Conservation (phyloP, 1,140 invertebrate genomes). For the Triops cancriformis region DNA sequence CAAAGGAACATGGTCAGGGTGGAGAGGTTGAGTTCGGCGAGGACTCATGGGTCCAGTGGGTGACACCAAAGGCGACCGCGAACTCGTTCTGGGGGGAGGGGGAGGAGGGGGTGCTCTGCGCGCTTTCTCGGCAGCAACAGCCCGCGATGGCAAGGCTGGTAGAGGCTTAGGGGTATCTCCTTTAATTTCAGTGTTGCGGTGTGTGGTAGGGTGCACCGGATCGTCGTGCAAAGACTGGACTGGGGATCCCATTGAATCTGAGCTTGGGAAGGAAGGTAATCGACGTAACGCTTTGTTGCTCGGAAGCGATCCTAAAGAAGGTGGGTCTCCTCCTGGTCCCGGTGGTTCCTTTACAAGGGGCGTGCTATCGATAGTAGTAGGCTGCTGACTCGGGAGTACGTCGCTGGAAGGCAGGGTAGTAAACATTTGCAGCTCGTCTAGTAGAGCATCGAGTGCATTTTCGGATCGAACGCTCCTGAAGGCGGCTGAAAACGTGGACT, state of each 20-base stretch:
- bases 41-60: slow-evolving; percentile 57
- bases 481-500: slow-evolving; percentile 41
- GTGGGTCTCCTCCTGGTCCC: slow-evolving; percentile 21
- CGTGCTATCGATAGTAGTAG: slow-evolving; percentile 20
- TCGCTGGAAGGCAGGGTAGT: slow-evolving; percentile 27
- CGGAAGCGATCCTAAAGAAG: slow-evolving; percentile 7
- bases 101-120: slow-evolving; percentile 73
- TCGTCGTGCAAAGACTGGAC: slow-evolving; percentile 19
- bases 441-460: slow-evolving; percentile 89
- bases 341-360: slow-evolving; percentile 5
- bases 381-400: slow-evolving; percentile 15
- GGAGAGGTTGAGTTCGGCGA: slow-evolving; percentile 38
- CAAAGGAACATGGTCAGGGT: slow-evolving; percentile 24
- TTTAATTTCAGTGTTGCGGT: neutral
- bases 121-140: slow-evolving; percentile 55
- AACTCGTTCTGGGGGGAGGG: slow-evolving; percentile 72
- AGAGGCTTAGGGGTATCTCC: slow-evolving; percentile 50
- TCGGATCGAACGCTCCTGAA: slow-evolving; percentile 59
- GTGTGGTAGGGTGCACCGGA: neutral
- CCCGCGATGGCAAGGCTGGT: slow-evolving; percentile 65
- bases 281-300: slow-evolving; percentile 18
- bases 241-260: slow-evolving; percentile 26
- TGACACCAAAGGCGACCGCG: slow-evolving; percentile 68
- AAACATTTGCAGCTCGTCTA: slow-evolving; percentile 84
- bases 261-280: slow-evolving; percentile 22